Evolutionary conservation across 2,888 invertebrate species (phyloP).

Genomic region (Thymelicus lineola): DNA sequence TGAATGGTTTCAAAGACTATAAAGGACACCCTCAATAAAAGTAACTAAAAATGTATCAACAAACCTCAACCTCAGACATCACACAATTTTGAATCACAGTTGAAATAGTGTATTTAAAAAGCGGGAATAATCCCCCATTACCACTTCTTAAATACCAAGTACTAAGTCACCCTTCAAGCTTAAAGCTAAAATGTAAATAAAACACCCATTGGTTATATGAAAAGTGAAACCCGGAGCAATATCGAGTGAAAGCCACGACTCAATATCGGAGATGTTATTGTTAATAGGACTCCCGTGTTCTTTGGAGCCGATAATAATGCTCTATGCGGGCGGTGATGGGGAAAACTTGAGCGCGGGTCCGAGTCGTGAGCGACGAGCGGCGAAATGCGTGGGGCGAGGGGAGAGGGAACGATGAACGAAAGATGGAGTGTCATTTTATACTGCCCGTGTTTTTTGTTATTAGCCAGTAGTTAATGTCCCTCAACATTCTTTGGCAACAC

Average conservation of each 20-base stretch:
- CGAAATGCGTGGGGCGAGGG: too few relatives aligned
- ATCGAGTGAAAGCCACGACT: conserved; percentile 27
- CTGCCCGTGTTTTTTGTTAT: too few relatives aligned
- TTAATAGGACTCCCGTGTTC: conserved; percentile 36
- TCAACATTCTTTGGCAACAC: too few relatives aligned
- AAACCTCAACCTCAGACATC: too few relatives aligned
- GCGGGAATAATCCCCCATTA: background rate
- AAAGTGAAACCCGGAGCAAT: conserved; percentile 33
- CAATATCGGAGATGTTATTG: conserved; percentile 37
- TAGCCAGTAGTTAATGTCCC: too few relatives aligned
- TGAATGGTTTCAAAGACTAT: too few relatives aligned
- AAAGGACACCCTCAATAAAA: too few relatives aligned
- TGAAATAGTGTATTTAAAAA: too few relatives aligned
- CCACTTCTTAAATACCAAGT: background rate
- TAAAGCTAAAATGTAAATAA: background rate
- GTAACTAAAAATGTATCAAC: too few relatives aligned
- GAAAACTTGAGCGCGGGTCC: conserved; percentile 7
- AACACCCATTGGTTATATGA: background rate
- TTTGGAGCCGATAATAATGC: conserved; percentile 34
- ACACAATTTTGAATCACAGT: too few relatives aligned
- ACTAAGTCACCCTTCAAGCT: background rate
- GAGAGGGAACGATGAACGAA: background rate
- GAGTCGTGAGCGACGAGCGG: background rate
- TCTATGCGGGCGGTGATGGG: conserved; percentile 36
- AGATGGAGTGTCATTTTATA: too few relatives aligned